Conservation (phyloP, 2,888 invertebrate species). For the Nymphalis polychloros region DNA sequence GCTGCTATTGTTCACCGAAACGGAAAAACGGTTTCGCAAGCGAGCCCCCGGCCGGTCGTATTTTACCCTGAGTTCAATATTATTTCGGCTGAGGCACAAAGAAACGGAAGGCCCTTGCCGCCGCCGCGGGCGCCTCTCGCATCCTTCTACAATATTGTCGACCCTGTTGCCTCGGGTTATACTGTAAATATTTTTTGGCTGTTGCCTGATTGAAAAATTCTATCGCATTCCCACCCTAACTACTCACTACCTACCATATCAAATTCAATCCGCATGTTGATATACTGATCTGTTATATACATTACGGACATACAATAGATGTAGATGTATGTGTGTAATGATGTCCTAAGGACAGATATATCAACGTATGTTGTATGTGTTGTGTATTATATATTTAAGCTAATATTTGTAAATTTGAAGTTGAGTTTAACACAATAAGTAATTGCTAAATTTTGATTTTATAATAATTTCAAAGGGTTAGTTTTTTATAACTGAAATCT, state of each 20-base stretch:
- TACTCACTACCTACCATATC: constrained; percentile 56
- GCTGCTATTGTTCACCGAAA: constrained; percentile 71
- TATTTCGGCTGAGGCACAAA: constrained; percentile 79
- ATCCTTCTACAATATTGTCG: constrained; percentile 78
- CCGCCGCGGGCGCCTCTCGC: constrained; percentile 70
- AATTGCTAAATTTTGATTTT: too few species aligned
- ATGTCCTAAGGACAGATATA: too few species aligned
- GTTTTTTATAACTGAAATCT: too few species aligned
- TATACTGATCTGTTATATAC: neutral
- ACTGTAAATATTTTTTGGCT: constrained; percentile 79
- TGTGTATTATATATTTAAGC: too few species aligned
- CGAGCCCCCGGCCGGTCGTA: constrained; percentile 75
- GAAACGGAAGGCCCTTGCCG: constrained; percentile 71
- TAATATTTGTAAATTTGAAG: too few species aligned
- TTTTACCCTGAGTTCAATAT: constrained; percentile 79
- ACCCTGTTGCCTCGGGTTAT: constrained; percentile 75
- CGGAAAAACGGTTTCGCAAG: constrained; percentile 76
- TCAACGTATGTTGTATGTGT: too few species aligned
- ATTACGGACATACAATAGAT: too few species aligned
- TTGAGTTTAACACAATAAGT: too few species aligned
- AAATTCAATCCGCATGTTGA: constrained; percentile 54
- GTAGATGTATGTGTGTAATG: too few species aligned
- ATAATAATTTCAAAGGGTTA: too few species aligned
- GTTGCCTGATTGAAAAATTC: constrained; percentile 78
- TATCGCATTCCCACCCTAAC: constrained; percentile 67